Base-by-base conservation (phyloP, 2,797 vertebrate genomes). In the Poeciliopsis infans region DNA sequence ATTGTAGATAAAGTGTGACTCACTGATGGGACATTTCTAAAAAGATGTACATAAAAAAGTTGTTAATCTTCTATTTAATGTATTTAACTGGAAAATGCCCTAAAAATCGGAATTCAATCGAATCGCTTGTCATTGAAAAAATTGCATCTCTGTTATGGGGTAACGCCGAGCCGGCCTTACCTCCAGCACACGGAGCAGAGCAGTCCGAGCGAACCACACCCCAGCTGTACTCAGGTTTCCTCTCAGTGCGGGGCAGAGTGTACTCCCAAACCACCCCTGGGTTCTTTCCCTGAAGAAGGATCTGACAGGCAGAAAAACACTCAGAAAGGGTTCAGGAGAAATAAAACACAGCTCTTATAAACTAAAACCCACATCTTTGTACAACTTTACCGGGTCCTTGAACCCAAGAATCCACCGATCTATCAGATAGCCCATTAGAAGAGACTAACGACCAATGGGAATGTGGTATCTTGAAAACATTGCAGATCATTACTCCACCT, bases 211-310 rank as follows among this genome's bases (percentile, higher is more conserved):
- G 96, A 49, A 97, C 93, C 0, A 95, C 95, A 10, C 95, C 95
- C 98, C 98, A 99, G 81, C 96, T 93, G 81, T 97, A 96, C 86
- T 93, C 96, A 6, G 93, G 96, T 49, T 95, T 97, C 86, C 91
- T 96, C 86, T 88, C 89, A 12, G 80, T 91, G 87, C 95, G 96
- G 45, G 97, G 96, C 87, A 98, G 94, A 0, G 98, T 96, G 70
- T 99, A 99, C 91, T 98, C 97, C 98, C 98, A 99, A 47, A 95
- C 77, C 79, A 99, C 96, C 0, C 98, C 98, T 0, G 97, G 97
- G 90, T 99, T 99, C 94, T 96, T 97, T 85, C 98, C 98, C 96
- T 99, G 98, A 82, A 97, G 95, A 33, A 99, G 95, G 83, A 99
- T 95, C 98, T 99, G 81, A 33, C 33, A 64, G 71, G 20, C 25